Conservation (phyloP, 2,113 vertebrate genomes). For the Gulo gulo region DNA sequence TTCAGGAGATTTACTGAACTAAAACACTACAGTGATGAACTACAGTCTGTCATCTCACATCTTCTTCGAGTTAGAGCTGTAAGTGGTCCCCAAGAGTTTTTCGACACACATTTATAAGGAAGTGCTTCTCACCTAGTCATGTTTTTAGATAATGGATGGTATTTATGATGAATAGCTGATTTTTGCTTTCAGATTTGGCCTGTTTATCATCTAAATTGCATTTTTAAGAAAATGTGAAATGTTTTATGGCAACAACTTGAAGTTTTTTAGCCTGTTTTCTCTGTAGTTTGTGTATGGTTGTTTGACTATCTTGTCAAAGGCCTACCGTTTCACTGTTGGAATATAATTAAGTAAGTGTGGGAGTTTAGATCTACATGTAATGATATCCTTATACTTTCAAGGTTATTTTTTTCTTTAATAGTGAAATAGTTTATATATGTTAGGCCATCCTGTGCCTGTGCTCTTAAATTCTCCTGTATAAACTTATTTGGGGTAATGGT, state of each 20-base stretch:
- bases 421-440: constrained; percentile 11
- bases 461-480: constrained; percentile 9
- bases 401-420: not conserved
- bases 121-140: not conserved
- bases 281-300: not conserved
- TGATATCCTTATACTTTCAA: not conserved
- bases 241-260: not conserved
- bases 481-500: not conserved
- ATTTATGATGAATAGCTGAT: not conserved
- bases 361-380: constrained; percentile 3
- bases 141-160: not conserved
- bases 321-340: not conserved
- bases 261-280: not conserved
- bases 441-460: not conserved
- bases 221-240: not conserved
- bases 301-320: constrained; percentile 9
- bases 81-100: constrained; percentile 78
- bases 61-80: constrained; percentile 94
- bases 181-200: constrained; percentile 12
- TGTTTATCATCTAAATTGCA: not conserved
- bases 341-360: not conserved
- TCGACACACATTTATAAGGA: not conserved
- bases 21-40: constrained; percentile 94
- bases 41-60: constrained; percentile 94
- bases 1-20: constrained; percentile 92